A percentile compares a stretch with the other conserved stretches of the same genome.
Evolutionary conservation across 2,113 vertebrate genomes (phyloP).

Genomic region (Onychorhynchus coronatus): DNA sequence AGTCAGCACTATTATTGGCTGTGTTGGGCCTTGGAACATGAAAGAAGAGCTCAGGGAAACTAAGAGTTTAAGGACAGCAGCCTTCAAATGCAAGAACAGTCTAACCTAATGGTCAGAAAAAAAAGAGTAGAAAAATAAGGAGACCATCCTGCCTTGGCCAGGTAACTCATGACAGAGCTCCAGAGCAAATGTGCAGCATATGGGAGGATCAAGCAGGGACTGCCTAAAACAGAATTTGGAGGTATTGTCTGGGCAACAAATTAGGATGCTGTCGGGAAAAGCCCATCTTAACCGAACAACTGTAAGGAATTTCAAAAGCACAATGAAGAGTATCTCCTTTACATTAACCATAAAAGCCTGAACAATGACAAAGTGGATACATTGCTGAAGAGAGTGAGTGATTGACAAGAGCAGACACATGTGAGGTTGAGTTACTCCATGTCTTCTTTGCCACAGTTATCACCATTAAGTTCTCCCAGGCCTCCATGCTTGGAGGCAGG

Average conservation of each 20-base stretch:
- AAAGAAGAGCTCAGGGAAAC: background rate
- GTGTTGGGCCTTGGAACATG: fast-evolving
- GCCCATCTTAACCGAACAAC: fast-evolving
- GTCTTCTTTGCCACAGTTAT: background rate
- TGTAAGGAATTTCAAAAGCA: background rate
- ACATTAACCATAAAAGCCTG: background rate
- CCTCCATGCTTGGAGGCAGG: background rate
- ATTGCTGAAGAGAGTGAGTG: background rate
- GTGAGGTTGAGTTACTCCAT: background rate
- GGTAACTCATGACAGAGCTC: background rate
- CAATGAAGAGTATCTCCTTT: background rate
- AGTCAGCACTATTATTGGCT: background rate
- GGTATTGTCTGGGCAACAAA: fast-evolving
- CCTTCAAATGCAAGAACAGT: background rate
- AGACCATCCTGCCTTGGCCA: background rate
- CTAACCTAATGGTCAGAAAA: background rate
- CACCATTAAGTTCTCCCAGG: background rate
- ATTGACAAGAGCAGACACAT: background rate
- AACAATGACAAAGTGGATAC: background rate
- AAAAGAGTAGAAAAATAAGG: background rate
- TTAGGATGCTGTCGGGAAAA: background rate
- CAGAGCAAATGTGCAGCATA: background rate
- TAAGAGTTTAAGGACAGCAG: background rate
- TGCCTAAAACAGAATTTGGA: background rate
- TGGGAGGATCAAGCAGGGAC: background rate